Base-by-base conservation (phyloP, 2,113 vertebrate species). In the Scolopax mira region DNA sequence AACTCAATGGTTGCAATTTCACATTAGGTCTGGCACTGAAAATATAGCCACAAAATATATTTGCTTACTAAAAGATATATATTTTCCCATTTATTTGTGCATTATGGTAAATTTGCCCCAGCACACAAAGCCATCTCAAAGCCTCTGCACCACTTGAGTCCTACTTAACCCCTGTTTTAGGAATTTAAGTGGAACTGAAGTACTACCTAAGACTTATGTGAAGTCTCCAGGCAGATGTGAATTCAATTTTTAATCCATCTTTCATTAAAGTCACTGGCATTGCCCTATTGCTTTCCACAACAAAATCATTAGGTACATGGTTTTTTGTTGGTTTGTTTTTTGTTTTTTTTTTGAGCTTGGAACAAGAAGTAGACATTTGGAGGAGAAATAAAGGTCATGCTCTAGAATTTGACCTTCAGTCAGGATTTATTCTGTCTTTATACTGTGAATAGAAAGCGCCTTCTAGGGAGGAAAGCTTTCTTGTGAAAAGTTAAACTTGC, bases 31-130 rank as follows among this genome's bases (percentile, higher is more conserved):
- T 90, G 72, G 55, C 75, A 86, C 72, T 88, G 83, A 71, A 90
- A 90, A 80, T 60, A 84, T 2, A 28, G 3, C 74, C 67, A 80
- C 88, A 91, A 85, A 80, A 83, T 83, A 13, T 28, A 73, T 74
- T 91, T 86, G 22, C 82, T 88, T 78, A 37, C 42, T 73, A 58
- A 83, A 96, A 89, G 23, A 77, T 70, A 23, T 1, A 2, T 58
- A 39, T 94, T 91, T 92, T 85, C 60, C 37, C 51, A 88, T 67
- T 94, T 70, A 70, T 78, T 89, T 91, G 46, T 90, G 72, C 51
- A 25, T 80, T 90, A 71, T 23, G 42, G 73, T 78, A 77, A 87
- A 55, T 51, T 82, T 31, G 16, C 0, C 23, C 39, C 31, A 93
- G 46, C 69, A 77, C 31, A 85, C 18, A 89, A 71, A 75, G 54